A percentile compares a stretch with the other conserved stretches of the same genome.
These are phyloP conservation scores for Cryptoprocta ferox DNA, from an alignment of 2,797 vertebrate species.

Conservation along the genomic window DNA sequence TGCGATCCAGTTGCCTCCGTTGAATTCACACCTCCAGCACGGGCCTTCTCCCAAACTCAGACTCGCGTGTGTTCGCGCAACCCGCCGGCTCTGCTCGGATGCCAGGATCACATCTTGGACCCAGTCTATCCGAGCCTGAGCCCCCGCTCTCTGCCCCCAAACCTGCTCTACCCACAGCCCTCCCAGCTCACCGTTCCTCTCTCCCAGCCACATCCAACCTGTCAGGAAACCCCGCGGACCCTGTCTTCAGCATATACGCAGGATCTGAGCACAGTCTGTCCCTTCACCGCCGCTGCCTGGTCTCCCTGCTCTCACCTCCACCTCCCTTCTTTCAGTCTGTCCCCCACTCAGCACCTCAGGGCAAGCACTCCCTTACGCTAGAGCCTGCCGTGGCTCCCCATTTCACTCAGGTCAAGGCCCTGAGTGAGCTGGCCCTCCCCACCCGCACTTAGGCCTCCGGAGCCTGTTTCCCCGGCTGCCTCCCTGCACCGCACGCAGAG, in stretches of 20 bases:
- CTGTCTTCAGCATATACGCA: accelerated
- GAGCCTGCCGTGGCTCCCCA: background rate
- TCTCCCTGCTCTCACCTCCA: background rate
- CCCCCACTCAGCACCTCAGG: background rate
- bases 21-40: background rate
- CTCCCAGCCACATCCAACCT: background rate
- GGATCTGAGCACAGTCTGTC: background rate
- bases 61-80: accelerated
- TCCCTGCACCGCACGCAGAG: accelerated
- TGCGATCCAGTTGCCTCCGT: background rate
- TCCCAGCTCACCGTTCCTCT: background rate
- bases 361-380: background rate
- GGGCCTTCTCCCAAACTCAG: background rate
- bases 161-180: background rate
- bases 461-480: background rate
- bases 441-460: too few relatives aligned
- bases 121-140: background rate
- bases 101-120: background rate
- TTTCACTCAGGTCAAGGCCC: background rate
- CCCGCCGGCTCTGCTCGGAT: background rate
- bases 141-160: background rate
- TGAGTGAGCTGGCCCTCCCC: background rate
- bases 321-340: background rate
- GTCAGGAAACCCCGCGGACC: background rate
- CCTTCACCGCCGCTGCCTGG: background rate